Conservation (phyloP, 1,140 invertebrate genomes). For the Drosophila jambulina region DNA sequence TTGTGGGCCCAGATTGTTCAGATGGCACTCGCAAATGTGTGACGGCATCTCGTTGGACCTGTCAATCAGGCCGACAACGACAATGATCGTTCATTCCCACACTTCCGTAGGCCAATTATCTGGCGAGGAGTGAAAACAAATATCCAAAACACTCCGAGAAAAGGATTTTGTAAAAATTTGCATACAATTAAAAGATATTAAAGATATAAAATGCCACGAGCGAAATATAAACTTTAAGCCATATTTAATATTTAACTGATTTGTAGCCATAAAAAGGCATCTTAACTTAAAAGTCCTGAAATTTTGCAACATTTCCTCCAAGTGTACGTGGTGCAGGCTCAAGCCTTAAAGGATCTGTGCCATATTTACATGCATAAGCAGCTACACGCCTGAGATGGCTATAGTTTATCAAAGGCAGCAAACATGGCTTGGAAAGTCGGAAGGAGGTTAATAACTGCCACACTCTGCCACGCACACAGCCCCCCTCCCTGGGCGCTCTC, state of each 20-base stretch:
- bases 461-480: conserved; percentile 11
- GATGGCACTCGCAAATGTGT: conserved; percentile 16
- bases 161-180: background rate
- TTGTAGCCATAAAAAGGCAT: too few relatives aligned
- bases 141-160: background rate
- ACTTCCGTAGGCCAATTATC: conserved; percentile 41
- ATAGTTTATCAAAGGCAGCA: conserved; percentile 44
- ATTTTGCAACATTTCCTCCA: background rate
- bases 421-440: conserved; percentile 23
- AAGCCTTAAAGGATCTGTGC: conserved; percentile 17
- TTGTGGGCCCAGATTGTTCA: conserved; percentile 38
- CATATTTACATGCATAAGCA: conserved; percentile 47
- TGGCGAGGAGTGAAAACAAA: conserved; percentile 28
- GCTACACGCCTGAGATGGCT: conserved; percentile 43
- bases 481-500: conserved; percentile 1
- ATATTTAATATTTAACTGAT: too few relatives aligned
- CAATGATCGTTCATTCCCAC: conserved; percentile 27
- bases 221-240: too few relatives aligned
- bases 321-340: background rate
- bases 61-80: conserved; percentile 23
- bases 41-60: conserved; percentile 32
- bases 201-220: too few relatives aligned
- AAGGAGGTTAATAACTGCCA: conserved; percentile 68
- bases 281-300: background rate
- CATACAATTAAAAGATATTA: too few relatives aligned